Base-by-base conservation (phyloP, 2,113 vertebrate genomes). In the Nicator chloris region DNA sequence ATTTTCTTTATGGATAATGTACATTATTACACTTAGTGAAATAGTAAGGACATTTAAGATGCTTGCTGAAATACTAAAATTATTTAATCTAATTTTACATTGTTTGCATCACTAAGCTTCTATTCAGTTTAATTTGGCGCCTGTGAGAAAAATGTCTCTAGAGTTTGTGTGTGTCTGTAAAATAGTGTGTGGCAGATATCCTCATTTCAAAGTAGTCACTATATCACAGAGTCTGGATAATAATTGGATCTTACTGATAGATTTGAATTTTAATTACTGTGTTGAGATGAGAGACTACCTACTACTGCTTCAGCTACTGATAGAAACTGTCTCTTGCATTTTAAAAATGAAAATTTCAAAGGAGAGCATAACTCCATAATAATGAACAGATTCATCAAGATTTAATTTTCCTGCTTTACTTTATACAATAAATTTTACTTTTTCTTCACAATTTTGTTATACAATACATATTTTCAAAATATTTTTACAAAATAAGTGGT, bases 261-360 rank as follows among this genome's bases (percentile, higher is more conserved):
- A 75, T 54, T 73, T 91, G 47, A 69, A 71, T 91, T 94, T 71
- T 89, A 86, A 84, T 92, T 89, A 82, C 39, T 92, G 9, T 70
- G 24, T 91, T 91, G 60, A 82, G 51, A 73, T 7, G 4, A 84
- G 42, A 16, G 20, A 69, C 40, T 72, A 49, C 4, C 8, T 83
- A 6, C 27, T 77, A 39, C 28, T 82, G 15, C 54, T 92, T 80
- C 59, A 69, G 4, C 20, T 83, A 37, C 42, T 47, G 33, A 59
- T 33, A 39, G 39, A 18, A 73, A 66, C 16, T 84, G 15, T 65
- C n/a, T 39, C 26, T 30, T 59, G 35, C 23, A 54, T 77, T 49
- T 70, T 42, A 54, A 78, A 91, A 77, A 50, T 47, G 5, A 63
- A 31, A 37, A 70, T 69, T 88, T 70, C 45, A 53, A 73, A 77